phyloP scores from a whole-genome alignment of 2,888 invertebrate genomes.

The Thymelicus sylvestris region DNA sequence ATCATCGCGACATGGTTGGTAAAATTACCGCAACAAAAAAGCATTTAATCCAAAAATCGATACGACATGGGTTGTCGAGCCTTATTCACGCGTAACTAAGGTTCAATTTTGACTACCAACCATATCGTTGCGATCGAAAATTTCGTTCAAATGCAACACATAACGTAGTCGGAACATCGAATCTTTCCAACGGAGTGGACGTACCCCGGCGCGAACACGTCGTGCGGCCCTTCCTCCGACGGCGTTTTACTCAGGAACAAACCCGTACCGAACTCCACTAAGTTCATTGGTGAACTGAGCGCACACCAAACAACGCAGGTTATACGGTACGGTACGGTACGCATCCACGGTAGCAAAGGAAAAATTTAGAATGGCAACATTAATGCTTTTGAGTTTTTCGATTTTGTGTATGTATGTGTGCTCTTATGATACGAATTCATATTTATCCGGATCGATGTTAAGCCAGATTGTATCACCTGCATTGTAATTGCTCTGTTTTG shows the following conservation, averaged over 20 bases:
- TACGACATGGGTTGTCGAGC: too few species aligned
- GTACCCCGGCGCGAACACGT: conserved; percentile 87
- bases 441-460: not conserved
- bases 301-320: conserved; percentile 61
- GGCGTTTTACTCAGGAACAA: conserved; percentile 96
- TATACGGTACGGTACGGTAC: conserved; percentile 66
- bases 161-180: conserved; percentile 71
- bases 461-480: conserved; percentile 6
- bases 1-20: conserved; percentile 48
- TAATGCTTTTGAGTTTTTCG: conserved; percentile 50
- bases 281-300: conserved; percentile 94
- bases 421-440: not conserved
- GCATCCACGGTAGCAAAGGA: conserved; percentile 81
- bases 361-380: conserved; percentile 70
- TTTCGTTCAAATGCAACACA: conserved; percentile 62
- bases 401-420: conserved; percentile 35
- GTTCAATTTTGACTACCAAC: not conserved
- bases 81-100: not conserved
- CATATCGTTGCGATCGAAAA: conserved; percentile 38
- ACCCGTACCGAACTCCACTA: conserved; percentile 98
- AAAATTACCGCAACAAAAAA: not conserved
- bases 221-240: conserved; percentile 93
- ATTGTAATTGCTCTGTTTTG: not conserved
- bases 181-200: conserved; percentile 67
- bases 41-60: too few species aligned